A percentile compares a stretch with the other conserved stretches of the same genome.
phyloP scores from a whole-genome alignment of 2,113 vertebrate genomes.

The Nestor notabilis region DNA sequence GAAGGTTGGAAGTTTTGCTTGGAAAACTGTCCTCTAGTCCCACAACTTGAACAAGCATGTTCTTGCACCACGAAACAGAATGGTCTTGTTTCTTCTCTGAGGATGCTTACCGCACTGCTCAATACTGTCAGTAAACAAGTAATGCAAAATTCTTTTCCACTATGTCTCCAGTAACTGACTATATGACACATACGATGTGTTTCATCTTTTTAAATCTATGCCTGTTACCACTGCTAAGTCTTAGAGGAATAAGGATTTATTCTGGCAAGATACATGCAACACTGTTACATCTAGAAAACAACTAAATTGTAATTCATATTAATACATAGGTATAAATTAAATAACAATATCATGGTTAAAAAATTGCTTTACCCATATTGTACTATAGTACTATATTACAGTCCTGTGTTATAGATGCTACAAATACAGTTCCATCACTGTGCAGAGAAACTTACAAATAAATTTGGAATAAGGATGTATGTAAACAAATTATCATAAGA shows the following conservation, averaged over 20 bases:
- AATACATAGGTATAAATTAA: not conserved
- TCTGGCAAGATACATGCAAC: not conserved
- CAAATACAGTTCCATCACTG: not conserved
- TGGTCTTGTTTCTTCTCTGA: not conserved
- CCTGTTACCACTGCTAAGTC: not conserved
- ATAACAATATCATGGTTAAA: not conserved
- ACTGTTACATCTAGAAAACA: not conserved
- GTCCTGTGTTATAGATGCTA: not conserved
- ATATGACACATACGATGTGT: accelerated
- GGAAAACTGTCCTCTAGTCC: not conserved
- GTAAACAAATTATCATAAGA: not conserved
- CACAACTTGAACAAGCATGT: not conserved
- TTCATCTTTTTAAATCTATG: not conserved
- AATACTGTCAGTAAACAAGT: not conserved
- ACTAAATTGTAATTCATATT: not conserved
- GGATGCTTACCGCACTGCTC: not conserved
- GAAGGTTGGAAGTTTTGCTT: not conserved
- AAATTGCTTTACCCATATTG: not conserved
- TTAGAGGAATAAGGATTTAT: not conserved
- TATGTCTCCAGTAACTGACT: not conserved
- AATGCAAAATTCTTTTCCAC: not conserved
- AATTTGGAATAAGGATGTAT: not conserved
- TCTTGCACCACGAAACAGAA: not conserved
- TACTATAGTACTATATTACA: not conserved
- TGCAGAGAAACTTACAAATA: not conserved